Percentiles rank a stretch among this genome's conserved stretches.
These are phyloP conservation scores for Phataginus tricuspis DNA, from an alignment of 2,797 vertebrate species.

Conservation along the genomic window DNA sequence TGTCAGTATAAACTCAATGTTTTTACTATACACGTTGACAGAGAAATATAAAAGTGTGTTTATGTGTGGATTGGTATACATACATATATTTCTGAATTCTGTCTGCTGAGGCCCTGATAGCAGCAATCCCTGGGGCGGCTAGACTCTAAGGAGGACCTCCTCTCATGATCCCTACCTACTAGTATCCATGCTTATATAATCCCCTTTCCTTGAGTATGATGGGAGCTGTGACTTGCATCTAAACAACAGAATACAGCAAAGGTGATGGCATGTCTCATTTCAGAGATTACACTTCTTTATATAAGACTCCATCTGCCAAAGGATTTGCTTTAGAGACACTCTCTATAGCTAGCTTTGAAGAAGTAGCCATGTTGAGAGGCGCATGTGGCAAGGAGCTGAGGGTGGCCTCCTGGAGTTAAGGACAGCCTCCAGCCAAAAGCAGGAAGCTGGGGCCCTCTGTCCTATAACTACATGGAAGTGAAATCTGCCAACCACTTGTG, in stretches of 20 bases:
- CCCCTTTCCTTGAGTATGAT: not conserved
- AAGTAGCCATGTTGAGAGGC: not conserved
- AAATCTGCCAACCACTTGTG: not conserved
- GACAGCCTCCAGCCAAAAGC: not conserved
- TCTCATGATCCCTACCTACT: not conserved
- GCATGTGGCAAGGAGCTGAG: not conserved
- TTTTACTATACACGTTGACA: not conserved
- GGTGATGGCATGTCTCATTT: not conserved
- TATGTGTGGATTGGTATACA: not conserved
- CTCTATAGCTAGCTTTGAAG: not conserved
- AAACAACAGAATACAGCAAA: not conserved
- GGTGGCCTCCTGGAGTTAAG: not conserved
- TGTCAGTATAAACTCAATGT: not conserved
- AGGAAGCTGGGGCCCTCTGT: not conserved
- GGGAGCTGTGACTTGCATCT: not conserved
- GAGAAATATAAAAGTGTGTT: not conserved
- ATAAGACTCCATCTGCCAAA: not conserved
- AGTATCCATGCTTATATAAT: not conserved
- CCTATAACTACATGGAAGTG: not conserved
- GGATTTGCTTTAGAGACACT: not conserved
- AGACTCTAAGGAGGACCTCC: not conserved
- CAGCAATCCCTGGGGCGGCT: not conserved
- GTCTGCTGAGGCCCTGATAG: not conserved
- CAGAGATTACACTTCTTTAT: not conserved
- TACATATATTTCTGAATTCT: not conserved